phyloP scores from a whole-genome alignment of 2,113 vertebrate genomes.

The Microtus oregoni region DNA sequence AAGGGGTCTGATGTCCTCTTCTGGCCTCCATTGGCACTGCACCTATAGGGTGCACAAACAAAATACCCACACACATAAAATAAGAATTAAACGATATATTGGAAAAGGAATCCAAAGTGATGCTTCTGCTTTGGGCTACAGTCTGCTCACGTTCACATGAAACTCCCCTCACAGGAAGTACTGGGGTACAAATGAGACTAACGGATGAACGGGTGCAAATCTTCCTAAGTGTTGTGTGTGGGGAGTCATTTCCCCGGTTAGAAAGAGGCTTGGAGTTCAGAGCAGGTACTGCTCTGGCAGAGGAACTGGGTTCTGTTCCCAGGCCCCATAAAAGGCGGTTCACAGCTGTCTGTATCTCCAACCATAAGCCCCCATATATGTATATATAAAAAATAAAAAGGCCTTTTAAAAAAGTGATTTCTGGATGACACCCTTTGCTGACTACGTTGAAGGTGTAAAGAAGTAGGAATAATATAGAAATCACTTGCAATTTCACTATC shows the following conservation, averaged over 20 bases:
- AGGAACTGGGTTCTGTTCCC: neutral
- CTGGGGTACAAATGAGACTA: neutral
- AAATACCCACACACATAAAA: neutral
- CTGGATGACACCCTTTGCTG: neutral
- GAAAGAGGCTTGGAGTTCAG: neutral
- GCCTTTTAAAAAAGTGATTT: neutral
- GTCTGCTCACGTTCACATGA: neutral
- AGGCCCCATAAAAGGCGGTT: neutral
- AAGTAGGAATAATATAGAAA: constrained; percentile 47
- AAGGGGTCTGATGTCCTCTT: neutral
- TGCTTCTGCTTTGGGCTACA: neutral
- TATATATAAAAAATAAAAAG: neutral
- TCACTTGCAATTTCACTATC: neutral
- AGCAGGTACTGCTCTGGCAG: neutral
- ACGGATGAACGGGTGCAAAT: neutral
- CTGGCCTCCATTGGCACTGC: neutral
- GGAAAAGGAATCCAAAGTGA: neutral
- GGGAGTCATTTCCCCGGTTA: neutral
- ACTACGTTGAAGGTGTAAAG: constrained; percentile 38
- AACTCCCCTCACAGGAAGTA: neutral
- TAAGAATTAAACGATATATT: neutral
- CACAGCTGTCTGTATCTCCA: neutral
- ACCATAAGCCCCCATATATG: too few species aligned
- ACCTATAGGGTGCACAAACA: neutral
- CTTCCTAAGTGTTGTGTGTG: neutral